Evolutionary conservation across 2,888 invertebrate genomes (phyloP).

Genomic region (Autographa gamma): DNA sequence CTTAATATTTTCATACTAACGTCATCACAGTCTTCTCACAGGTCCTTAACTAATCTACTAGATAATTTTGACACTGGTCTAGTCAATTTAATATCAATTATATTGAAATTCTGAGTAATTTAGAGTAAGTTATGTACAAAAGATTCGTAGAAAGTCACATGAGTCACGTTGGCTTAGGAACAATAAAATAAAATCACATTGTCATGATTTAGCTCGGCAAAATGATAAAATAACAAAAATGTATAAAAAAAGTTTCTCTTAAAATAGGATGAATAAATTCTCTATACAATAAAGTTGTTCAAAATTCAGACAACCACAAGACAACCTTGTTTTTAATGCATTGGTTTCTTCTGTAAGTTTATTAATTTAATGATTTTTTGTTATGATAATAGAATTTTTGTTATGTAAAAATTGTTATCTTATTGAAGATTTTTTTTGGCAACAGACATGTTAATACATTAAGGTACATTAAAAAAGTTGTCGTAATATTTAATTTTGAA

Average conservation of each 20-base stretch:
- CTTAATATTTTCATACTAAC: slow-evolving; percentile 77
- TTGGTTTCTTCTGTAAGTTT: slow-evolving; percentile 16
- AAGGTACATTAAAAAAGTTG: not conserved
- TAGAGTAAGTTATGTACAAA: slow-evolving; percentile 53
- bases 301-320: slow-evolving; percentile 1
- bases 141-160: slow-evolving; percentile 45
- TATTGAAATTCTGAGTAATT: slow-evolving; percentile 54
- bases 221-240: slow-evolving; percentile 24
- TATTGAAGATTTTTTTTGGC: not conserved
- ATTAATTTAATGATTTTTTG: too few species aligned
- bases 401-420: not conserved
- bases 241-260: slow-evolving; percentile 9
- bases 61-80: slow-evolving; percentile 65
- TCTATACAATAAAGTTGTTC: slow-evolving; percentile 9
- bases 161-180: slow-evolving; percentile 56
- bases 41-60: slow-evolving; percentile 73
- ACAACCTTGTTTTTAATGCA: slow-evolving; percentile 16
- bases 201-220: slow-evolving; percentile 54
- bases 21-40: slow-evolving; percentile 88
- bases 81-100: slow-evolving; percentile 53
- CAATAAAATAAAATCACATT: slow-evolving; percentile 59
- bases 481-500: not conserved
- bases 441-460: not conserved
- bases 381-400: not conserved
- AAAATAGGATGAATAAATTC: not conserved